A percentile compares a stretch with the other conserved stretches of the same genome.
phyloP scores from a whole-genome alignment of 1,140 invertebrate genomes.

The Trachymyrmex cornetzi region DNA sequence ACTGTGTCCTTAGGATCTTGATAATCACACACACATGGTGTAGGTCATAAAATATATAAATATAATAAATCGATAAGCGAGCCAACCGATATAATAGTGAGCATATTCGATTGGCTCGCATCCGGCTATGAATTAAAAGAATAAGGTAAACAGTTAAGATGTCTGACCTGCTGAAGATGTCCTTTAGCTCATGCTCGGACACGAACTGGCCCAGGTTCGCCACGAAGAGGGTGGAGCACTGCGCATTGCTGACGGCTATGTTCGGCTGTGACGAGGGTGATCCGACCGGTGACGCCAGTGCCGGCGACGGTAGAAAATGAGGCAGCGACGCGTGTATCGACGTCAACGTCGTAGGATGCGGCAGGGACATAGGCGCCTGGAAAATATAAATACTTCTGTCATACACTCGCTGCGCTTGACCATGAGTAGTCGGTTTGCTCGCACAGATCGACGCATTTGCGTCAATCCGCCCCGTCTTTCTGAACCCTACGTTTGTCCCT shows the following conservation, averaged over 20 bases:
- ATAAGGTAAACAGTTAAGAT: background rate
- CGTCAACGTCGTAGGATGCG: slow-evolving; percentile 92
- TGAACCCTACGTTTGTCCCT: background rate
- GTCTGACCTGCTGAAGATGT: slow-evolving; percentile 97
- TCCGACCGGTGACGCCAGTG: slow-evolving; percentile 94
- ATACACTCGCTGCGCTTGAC: background rate
- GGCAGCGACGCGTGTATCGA: slow-evolving; percentile 93
- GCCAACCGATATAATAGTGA: background rate
- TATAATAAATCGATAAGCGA: slow-evolving; percentile 51
- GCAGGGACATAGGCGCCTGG: slow-evolving; percentile 91
- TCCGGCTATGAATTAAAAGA: background rate
- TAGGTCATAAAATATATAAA: slow-evolving; percentile 33
- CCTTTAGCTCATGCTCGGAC: slow-evolving; percentile 98
- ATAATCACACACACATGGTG: slow-evolving; percentile 27
- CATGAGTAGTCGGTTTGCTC: slow-evolving; percentile 17
- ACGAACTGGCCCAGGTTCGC: slow-evolving; percentile 98
- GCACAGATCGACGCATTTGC: slow-evolving; percentile 26
- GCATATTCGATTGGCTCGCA: slow-evolving; percentile 1
- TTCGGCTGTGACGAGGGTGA: slow-evolving; percentile 92
- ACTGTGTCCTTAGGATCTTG: slow-evolving; percentile 5
- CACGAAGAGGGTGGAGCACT: slow-evolving; percentile 99
- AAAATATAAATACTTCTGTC: slow-evolving; percentile 69
- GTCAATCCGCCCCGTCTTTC: slow-evolving; percentile 17
- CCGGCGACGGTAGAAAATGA: slow-evolving; percentile 93
- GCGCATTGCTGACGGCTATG: slow-evolving; percentile 90